Conservation (phyloP, 1,140 invertebrate genomes). For the Bombus difficillimus region DNA sequence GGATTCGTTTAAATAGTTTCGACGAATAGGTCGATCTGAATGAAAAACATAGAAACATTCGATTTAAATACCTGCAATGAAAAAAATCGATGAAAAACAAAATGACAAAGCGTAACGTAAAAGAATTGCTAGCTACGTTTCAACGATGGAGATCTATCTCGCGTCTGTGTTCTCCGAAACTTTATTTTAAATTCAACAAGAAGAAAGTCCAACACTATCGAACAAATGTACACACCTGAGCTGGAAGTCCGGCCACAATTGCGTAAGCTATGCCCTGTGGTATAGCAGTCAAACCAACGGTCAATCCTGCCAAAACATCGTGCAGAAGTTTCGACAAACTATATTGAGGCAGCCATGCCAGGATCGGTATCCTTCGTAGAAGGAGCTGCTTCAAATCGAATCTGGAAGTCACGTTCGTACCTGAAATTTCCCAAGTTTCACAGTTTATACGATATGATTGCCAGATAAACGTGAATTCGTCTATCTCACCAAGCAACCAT, state of each 20-base stretch:
- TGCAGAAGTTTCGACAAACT: constrained; percentile 80
- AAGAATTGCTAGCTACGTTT: not conserved
- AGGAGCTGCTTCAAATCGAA: constrained; percentile 70
- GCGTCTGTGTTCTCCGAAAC: not conserved
- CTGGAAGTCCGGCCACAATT: constrained; percentile 84
- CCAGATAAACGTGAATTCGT: not conserved
- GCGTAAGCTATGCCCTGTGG: constrained; percentile 89
- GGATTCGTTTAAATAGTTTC: not conserved
- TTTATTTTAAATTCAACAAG: not conserved
- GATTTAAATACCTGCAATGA: too few relatives aligned
- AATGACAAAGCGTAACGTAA: not conserved
- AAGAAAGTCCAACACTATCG: not conserved
- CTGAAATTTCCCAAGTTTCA: constrained; percentile 24
- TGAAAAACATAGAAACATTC: too few relatives aligned
- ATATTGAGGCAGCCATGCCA: constrained; percentile 84
- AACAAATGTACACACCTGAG: constrained; percentile 81
- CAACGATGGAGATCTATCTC: not conserved
- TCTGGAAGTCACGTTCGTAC: constrained; percentile 37
- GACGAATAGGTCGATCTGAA: not conserved
- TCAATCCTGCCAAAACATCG: constrained; percentile 85
- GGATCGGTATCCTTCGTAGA: constrained; percentile 80
- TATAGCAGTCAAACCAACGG: constrained; percentile 87
- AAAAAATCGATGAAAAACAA: not conserved
- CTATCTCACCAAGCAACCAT: not conserved
- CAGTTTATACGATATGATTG: not conserved